Evolutionary conservation across 2,888 invertebrate species (phyloP).

Genomic region (Parnassius mnemosyne): DNA sequence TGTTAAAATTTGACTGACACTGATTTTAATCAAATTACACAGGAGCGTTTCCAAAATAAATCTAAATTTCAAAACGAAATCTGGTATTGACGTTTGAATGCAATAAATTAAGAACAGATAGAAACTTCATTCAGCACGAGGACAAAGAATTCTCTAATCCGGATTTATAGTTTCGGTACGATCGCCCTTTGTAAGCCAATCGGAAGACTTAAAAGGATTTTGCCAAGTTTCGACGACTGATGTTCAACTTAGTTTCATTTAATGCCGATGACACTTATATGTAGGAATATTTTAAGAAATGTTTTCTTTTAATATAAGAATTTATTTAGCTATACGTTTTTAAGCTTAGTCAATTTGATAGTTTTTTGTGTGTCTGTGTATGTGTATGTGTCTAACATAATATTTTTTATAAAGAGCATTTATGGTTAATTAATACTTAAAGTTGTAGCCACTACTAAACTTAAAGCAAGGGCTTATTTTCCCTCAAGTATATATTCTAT

Average conservation of each 20-base stretch:
- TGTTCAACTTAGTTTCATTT: conserved; percentile 20
- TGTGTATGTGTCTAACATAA: too few relatives aligned
- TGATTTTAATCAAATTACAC: not conserved
- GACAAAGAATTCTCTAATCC: conserved; percentile 59
- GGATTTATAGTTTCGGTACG: conserved; percentile 52
- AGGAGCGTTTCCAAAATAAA: not conserved
- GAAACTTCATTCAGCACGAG: conserved; percentile 44
- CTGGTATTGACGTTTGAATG: conserved; percentile 10
- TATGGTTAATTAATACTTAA: too few relatives aligned
- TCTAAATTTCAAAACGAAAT: not conserved
- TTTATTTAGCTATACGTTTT: too few relatives aligned
- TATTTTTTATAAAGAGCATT: too few relatives aligned
- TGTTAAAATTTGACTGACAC: too few relatives aligned
- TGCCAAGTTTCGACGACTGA: conserved; percentile 52
- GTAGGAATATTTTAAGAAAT: too few relatives aligned
- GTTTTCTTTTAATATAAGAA: too few relatives aligned
- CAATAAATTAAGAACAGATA: conserved; percentile 52
- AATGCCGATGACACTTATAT: not conserved
- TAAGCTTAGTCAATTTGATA: too few relatives aligned
- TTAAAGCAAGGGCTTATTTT: too few relatives aligned
- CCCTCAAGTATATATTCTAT: too few relatives aligned
- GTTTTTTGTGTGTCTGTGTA: too few relatives aligned
- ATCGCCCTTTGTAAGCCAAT: conserved; percentile 44
- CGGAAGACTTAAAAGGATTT: conserved; percentile 64
- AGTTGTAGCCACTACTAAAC: too few relatives aligned